Evolutionary conservation across 2,113 vertebrate species (phyloP).

Genomic region (Melanotaenia duboulayi): DNA sequence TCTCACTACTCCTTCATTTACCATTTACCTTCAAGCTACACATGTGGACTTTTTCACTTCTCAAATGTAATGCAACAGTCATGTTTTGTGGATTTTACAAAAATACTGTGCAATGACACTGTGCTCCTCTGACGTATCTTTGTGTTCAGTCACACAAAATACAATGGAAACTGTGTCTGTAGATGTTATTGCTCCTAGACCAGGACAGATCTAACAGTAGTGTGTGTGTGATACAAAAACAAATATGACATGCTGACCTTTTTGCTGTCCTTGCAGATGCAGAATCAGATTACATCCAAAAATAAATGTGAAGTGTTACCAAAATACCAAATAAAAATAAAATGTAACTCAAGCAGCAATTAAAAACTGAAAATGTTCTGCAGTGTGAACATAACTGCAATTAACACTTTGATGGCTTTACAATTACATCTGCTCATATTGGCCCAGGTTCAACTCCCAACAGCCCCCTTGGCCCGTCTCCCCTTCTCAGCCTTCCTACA

Average conservation of each 20-base stretch:
- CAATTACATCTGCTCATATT: constrained; percentile 44
- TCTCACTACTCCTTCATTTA: too few relatives aligned
- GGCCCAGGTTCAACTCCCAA: constrained; percentile 50
- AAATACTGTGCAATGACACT: too few relatives aligned
- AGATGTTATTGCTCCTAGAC: too few relatives aligned
- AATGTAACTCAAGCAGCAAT: not conserved
- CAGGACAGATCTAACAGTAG: not conserved
- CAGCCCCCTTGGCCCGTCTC: constrained; percentile 33
- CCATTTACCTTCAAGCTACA: too few relatives aligned
- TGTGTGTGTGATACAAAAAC: not conserved
- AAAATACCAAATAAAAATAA: constrained; percentile 17
- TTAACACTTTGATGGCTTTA: constrained; percentile 42
- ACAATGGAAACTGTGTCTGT: too few relatives aligned
- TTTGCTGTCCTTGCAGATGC: not conserved
- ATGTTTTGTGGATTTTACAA: too few relatives aligned
- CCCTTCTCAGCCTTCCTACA: constrained; percentile 36
- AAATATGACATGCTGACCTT: not conserved
- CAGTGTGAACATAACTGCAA: constrained; percentile 34
- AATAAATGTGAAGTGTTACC: constrained; percentile 11
- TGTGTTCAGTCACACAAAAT: too few relatives aligned
- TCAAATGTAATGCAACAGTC: too few relatives aligned
- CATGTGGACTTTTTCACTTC: too few relatives aligned
- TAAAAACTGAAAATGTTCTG: constrained; percentile 16
- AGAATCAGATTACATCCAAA: not conserved
- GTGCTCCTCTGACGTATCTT: too few relatives aligned